These are phyloP conservation scores for Mellilla xanthometata DNA, from an alignment of 2,888 invertebrate genomes.

Conservation along the genomic window DNA sequence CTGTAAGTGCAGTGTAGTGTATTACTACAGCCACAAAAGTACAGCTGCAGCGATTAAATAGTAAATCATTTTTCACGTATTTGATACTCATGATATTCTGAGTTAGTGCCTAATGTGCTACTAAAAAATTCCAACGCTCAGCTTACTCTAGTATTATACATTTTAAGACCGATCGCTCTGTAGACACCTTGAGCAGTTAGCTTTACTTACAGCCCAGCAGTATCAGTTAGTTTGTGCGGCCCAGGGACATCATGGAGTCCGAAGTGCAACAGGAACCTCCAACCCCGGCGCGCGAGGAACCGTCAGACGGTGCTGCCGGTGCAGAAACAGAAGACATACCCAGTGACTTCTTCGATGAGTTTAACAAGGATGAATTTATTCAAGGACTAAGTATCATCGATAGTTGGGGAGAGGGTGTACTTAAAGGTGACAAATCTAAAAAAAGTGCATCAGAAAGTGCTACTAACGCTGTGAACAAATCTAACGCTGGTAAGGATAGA, in stretches of 20 bases:
- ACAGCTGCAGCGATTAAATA: too few species aligned
- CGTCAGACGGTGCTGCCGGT: constrained; percentile 45
- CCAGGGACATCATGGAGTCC: constrained; percentile 17
- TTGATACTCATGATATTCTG: too few species aligned
- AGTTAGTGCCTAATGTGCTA: too few species aligned
- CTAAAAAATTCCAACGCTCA: too few species aligned
- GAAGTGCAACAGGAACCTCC: constrained; percentile 5
- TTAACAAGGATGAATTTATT: constrained; percentile 71
- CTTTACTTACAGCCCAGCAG: too few species aligned
- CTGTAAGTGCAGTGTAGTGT: too few species aligned
- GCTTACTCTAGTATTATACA: too few species aligned
- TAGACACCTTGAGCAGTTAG: too few species aligned
- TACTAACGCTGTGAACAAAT: constrained; percentile 32
- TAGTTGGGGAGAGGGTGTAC: constrained; percentile 62
- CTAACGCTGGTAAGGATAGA: constrained; percentile 22
- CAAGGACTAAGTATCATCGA: constrained; percentile 74
- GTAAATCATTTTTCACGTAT: too few species aligned
- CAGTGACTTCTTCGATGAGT: constrained; percentile 77
- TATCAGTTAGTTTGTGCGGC: too few species aligned
- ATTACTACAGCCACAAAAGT: too few species aligned
- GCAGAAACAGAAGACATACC: constrained; percentile 59
- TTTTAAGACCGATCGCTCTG: too few species aligned
- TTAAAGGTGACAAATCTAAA: constrained; percentile 34
- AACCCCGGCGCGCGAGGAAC: background rate
- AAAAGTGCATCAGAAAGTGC: constrained; percentile 51